Percentiles rank a stretch among this genome's conserved stretches.
Evolutionary conservation across 2,113 vertebrate species (phyloP).

Genomic region (Protobothrops mucrosquamatus): DNA sequence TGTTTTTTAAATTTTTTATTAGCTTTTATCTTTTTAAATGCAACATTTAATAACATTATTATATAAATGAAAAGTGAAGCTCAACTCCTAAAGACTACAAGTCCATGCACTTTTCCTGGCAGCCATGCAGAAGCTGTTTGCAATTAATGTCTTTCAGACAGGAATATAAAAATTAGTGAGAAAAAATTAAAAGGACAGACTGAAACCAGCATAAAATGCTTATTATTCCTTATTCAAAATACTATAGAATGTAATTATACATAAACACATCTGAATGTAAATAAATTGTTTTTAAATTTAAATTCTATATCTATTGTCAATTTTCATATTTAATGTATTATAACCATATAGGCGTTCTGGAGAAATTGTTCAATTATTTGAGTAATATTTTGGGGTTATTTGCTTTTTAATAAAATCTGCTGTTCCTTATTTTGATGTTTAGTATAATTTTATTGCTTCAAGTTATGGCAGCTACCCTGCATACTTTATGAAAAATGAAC

Average conservation of each 20-base stretch:
- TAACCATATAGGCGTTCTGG: not conserved
- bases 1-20: not conserved
- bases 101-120: not conserved
- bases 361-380: not conserved
- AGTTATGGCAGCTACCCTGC: not conserved
- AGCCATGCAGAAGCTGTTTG: not conserved
- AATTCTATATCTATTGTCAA: not conserved
- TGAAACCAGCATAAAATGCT: not conserved
- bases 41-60: not conserved
- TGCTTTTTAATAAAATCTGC: not conserved
- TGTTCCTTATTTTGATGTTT: not conserved
- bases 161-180: not conserved
- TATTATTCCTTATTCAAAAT: not conserved
- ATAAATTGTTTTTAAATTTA: not conserved
- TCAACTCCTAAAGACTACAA: not conserved
- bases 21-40: not conserved
- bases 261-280: not conserved
- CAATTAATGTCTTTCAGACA: not conserved
- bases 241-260: not conserved
- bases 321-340: not conserved
- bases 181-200: not conserved
- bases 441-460: not conserved
- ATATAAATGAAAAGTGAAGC: no score
- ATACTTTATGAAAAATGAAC: not conserved
- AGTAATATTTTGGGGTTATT: not conserved